Evolutionary conservation across 2,113 vertebrate species (phyloP).

Genomic region (Casuarius casuarius): DNA sequence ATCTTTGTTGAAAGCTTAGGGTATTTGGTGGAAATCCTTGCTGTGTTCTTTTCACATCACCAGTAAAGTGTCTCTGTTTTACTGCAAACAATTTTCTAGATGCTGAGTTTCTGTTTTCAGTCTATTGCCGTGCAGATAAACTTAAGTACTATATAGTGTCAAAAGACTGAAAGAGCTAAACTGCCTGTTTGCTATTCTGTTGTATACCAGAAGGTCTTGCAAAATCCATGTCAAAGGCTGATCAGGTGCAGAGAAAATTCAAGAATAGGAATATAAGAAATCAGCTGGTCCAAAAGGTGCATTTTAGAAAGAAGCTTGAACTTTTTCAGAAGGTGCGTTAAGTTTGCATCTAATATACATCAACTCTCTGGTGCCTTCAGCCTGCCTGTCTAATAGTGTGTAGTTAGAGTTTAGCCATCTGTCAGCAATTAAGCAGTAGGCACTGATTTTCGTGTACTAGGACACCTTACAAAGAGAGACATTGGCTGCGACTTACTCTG

Average conservation of each 20-base stretch:
- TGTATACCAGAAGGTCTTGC: neutral
- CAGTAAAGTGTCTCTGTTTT: neutral
- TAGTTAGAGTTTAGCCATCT: conserved; percentile 14
- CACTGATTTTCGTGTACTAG: neutral
- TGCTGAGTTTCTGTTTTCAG: neutral
- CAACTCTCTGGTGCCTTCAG: neutral
- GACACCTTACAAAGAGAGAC: neutral
- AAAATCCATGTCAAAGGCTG: neutral
- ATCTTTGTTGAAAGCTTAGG: neutral
- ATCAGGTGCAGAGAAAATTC: neutral
- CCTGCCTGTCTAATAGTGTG: neutral
- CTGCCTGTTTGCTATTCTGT: neutral
- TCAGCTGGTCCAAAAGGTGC: neutral
- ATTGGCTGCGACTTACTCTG: neutral
- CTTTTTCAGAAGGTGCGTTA: neutral
- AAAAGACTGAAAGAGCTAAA: neutral
- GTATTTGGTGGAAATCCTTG: neutral
- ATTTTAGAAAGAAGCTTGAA: neutral
- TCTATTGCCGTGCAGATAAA: neutral
- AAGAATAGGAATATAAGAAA: neutral
- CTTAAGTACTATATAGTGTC: neutral
- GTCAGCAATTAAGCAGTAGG: conserved; percentile 23
- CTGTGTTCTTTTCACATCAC: neutral
- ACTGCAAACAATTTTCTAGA: accelerated
- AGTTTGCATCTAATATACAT: neutral